These are phyloP conservation scores for Pammene fasciana DNA, from an alignment of 2,888 invertebrate species.

Conservation along the genomic window DNA sequence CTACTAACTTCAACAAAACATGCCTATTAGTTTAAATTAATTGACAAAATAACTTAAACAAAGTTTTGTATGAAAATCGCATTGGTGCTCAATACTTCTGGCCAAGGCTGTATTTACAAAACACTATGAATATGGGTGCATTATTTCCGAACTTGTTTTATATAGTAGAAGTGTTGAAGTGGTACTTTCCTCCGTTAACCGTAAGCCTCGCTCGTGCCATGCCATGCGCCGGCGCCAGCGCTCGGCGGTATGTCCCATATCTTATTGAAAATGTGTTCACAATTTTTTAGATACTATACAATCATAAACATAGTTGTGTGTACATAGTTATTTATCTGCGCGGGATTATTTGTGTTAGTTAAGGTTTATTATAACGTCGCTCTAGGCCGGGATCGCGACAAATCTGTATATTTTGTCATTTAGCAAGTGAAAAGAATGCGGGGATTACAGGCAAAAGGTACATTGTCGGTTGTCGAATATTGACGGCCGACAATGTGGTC, in stretches of 20 bases:
- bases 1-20: no score
- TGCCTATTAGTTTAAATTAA: no score
- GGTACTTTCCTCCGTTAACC: not conserved
- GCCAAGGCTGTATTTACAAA: no score
- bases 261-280: slow-evolving; percentile 81
- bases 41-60: no score
- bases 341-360: slow-evolving; percentile 43
- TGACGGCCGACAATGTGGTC: not conserved
- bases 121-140: no score
- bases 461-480: not conserved
- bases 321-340: slow-evolving; percentile 58
- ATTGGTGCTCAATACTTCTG: no score
- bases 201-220: slow-evolving; percentile 64
- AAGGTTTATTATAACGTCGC: slow-evolving; percentile 23
- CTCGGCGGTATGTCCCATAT: slow-evolving; percentile 71
- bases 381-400: slow-evolving; percentile 18
- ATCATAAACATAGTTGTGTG: slow-evolving; percentile 64
- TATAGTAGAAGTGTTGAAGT: not conserved
- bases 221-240: slow-evolving; percentile 51
- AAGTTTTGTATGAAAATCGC: no score
- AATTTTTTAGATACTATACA: slow-evolving; percentile 75
- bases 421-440: not conserved
- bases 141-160: no score
- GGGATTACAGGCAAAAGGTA: not conserved
- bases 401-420: slow-evolving; percentile 23